Evolutionary conservation across 2,797 vertebrate species (phyloP), one percentile per base, ranked within the genome.

Genomic region (Periophthalmus magnuspinnatus): DNA sequence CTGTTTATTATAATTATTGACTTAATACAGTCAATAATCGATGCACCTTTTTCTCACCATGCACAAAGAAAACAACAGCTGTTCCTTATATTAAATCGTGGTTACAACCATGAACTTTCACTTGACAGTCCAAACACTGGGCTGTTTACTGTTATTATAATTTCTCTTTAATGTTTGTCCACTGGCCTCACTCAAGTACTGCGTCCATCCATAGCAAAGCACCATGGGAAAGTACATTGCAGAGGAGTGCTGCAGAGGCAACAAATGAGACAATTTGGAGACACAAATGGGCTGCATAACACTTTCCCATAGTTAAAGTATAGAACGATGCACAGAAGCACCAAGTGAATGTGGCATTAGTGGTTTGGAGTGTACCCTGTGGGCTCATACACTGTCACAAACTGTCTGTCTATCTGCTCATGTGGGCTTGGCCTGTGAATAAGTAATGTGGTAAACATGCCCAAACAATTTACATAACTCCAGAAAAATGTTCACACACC

Each of bases 241-340:
- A 50, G 74, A 71, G 52, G 59, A 70, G 77, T 70, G 71, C 52
- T 59, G 70, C 65, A 47, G 67, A 71, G 61, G 69, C 68, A 81
- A 84, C 77, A 86, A 84, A 89, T 52, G 67, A 88, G 82, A 83
- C 86, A 87, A 90, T 90, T 91, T 89, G 69, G 60, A 84, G 75
- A 67, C 81, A 84, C 79, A 84, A 88, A 80, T 87, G 80, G 69
- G 55, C 69, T 19, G 63, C 75, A 74, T 82, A 68, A 80, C 75
- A 77, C 83, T 85, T 83, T 80, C 78, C 81, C 80, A 78, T 84
- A 80, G 80, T 89, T 89, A 84, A 88, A 82, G 58, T 80, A 58
- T 47, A 65, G 57, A 85, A 85, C 83, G 84, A 82, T 74, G 74
- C 83, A 80, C 78, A 82, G 65, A 81, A 78, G 74, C 72, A 28